Percentiles rank a stretch among this genome's conserved stretches.
These are phyloP conservation scores for Drosophila paramelanica DNA, from an alignment of 2,888 invertebrate genomes.

Conservation along the genomic window DNA sequence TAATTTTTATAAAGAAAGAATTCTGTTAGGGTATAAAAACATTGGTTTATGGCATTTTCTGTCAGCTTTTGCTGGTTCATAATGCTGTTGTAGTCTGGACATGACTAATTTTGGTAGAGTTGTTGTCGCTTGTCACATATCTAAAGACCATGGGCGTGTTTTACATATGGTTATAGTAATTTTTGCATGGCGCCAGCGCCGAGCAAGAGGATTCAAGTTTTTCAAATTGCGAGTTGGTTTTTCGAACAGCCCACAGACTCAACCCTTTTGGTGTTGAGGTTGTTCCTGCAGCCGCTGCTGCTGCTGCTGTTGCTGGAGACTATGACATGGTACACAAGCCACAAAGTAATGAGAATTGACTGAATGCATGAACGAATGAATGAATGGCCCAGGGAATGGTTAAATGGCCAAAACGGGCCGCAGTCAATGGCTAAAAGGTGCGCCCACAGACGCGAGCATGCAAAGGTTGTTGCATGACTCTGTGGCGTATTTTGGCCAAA, in stretches of 20 bases:
- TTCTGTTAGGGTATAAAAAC: background rate
- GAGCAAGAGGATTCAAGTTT: conserved; percentile 41
- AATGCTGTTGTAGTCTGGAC: conserved; percentile 17
- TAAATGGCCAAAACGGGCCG: conserved; percentile 42
- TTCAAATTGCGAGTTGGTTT: conserved; percentile 17
- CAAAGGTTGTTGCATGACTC: conserved; percentile 68
- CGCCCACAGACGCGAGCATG: conserved; percentile 43
- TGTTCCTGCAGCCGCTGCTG: conserved; percentile 27
- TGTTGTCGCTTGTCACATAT: conserved; percentile 16
- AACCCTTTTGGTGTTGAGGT: conserved; percentile 71
- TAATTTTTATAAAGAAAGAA: too few relatives aligned
- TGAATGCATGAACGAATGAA: conserved; percentile 33
- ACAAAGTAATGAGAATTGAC: conserved; percentile 56
- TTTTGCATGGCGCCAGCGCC: conserved; percentile 63
- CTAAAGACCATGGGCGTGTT: conserved; percentile 55
- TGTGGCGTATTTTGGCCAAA: conserved; percentile 68
- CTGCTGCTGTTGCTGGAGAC: conserved; percentile 46
- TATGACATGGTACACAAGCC: conserved; percentile 64
- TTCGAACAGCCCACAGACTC: conserved; percentile 37
- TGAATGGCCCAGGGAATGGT: conserved; percentile 23
- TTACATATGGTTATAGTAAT: conserved; percentile 68
- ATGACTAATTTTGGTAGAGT: conserved; percentile 70
- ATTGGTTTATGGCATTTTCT: background rate
- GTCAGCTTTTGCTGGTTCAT: background rate
- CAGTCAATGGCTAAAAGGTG: conserved; percentile 56